A percentile compares a stretch with the other conserved stretches of the same genome.
These are phyloP conservation scores for Nansenia antarctica DNA, from an alignment of 2,113 vertebrate genomes.

Conservation along the genomic window DNA sequence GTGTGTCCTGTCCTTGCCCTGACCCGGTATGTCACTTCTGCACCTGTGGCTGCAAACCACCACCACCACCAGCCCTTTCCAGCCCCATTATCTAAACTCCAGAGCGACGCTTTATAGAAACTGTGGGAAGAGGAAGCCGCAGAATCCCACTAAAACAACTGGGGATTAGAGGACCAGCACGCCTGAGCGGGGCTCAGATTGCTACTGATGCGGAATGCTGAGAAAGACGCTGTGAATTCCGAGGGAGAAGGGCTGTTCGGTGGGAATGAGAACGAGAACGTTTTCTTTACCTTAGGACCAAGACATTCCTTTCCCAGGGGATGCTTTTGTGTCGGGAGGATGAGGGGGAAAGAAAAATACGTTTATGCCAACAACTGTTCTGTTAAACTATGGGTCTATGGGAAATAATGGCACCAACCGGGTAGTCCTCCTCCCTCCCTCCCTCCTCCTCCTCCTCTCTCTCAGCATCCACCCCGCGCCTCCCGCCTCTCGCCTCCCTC, in stretches of 20 bases:
- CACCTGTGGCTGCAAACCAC: slow-evolving; percentile 74
- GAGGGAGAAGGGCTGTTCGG: slow-evolving; percentile 70
- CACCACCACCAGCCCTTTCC: slow-evolving; percentile 21
- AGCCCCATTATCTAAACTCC: slow-evolving; percentile 72
- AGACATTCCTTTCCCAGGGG: slow-evolving; percentile 86
- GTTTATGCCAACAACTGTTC: slow-evolving; percentile 69
- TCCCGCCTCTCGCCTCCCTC: slow-evolving; percentile 30
- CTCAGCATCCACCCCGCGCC: slow-evolving; percentile 39
- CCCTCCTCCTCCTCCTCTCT: too few relatives aligned
- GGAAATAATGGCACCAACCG: slow-evolving; percentile 59
- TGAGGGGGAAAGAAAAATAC: slow-evolving; percentile 76
- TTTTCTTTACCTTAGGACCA: slow-evolving; percentile 83
- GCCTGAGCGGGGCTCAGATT: slow-evolving; percentile 77
- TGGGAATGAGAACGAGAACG: slow-evolving; percentile 76
- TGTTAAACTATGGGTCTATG: slow-evolving; percentile 57
- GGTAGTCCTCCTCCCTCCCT: slow-evolving; percentile 51
- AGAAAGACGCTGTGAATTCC: slow-evolving; percentile 78
- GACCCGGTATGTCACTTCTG: slow-evolving; percentile 68
- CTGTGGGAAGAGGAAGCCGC: slow-evolving; percentile 86
- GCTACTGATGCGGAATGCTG: slow-evolving; percentile 83
- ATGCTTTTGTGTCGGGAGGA: slow-evolving; percentile 75
- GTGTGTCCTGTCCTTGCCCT: slow-evolving; percentile 51
- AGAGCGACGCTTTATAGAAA: slow-evolving; percentile 75
- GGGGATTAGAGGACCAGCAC: slow-evolving; percentile 76
- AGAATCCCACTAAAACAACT: slow-evolving; percentile 83